Evolutionary conservation across 2,113 vertebrate species (phyloP).

Genomic region (Condylura cristata): DNA sequence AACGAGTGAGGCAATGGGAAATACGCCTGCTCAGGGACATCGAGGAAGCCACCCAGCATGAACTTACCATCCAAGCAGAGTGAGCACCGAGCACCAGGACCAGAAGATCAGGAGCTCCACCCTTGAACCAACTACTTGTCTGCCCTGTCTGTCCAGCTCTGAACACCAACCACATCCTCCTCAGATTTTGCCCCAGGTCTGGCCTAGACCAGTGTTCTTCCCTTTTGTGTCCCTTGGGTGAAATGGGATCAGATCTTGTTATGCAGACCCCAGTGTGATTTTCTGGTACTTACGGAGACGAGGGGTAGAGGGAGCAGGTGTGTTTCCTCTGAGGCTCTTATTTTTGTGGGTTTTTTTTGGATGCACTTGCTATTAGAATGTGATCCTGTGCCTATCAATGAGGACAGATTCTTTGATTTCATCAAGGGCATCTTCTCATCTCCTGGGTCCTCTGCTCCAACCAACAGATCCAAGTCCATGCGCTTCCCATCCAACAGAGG

Average conservation of each 20-base stretch:
- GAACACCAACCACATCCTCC: fast-evolving
- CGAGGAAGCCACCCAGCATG: conserved; percentile 56
- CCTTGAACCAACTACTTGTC: fast-evolving
- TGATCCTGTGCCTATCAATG: too few relatives aligned
- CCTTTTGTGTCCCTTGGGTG: fast-evolving
- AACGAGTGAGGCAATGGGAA: conserved; percentile 65
- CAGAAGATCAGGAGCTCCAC: background rate
- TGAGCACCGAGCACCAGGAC: fast-evolving
- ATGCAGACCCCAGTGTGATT: background rate
- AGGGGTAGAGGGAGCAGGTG: too few relatives aligned
- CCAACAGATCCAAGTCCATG: background rate
- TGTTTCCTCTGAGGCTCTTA: background rate
- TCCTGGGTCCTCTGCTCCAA: background rate
- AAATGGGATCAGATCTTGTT: too few relatives aligned
- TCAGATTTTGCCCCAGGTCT: background rate
- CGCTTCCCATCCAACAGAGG: background rate
- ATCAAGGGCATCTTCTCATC: background rate
- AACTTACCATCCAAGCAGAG: conserved; percentile 42
- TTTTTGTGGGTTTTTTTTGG: too few relatives aligned
- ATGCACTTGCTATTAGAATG: too few relatives aligned
- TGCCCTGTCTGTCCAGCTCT: background rate
- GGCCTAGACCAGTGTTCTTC: background rate
- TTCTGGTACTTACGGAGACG: fast-evolving
- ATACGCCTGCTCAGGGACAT: conserved; percentile 44
- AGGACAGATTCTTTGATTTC: background rate